A percentile compares a stretch with the other conserved stretches of the same genome.
Conservation (phyloP, 2,113 vertebrate genomes). For the Mungos mungo region DNA sequence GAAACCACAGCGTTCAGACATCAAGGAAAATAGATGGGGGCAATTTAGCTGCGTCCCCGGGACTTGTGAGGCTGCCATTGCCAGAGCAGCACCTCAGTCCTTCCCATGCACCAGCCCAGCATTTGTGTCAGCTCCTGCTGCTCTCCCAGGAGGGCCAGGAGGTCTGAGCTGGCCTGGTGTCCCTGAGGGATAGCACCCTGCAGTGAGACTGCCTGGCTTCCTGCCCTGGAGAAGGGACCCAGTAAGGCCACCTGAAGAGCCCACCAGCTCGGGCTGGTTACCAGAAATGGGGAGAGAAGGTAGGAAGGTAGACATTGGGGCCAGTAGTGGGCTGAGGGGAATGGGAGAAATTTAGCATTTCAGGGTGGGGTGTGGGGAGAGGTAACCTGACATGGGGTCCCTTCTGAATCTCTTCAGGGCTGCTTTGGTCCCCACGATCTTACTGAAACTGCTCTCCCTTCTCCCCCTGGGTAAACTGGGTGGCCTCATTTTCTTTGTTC, state of each 20-base stretch:
- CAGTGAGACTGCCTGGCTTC: neutral
- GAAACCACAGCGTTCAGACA: neutral
- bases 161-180: neutral
- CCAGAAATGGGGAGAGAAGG: neutral
- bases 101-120: too few relatives aligned
- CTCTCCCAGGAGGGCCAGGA: neutral
- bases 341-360: neutral
- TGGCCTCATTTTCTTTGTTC: neutral
- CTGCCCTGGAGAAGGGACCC: neutral
- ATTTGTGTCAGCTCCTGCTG: neutral
- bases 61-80: neutral
- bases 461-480: neutral
- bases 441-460: neutral
- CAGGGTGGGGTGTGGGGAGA: too few relatives aligned
- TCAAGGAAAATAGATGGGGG: slow-evolving; percentile 13
- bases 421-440: neutral
- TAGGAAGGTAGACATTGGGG: neutral
- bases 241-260: neutral
- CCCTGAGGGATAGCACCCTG: neutral
- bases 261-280: neutral
- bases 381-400: neutral
- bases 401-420: neutral
- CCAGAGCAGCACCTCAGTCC: neutral
- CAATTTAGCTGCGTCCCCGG: accelerated
- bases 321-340: neutral